A percentile compares a stretch with the other conserved stretches of the same genome.
Evolutionary conservation across 2,888 invertebrate genomes (phyloP).

Genomic region (Mamestra brassicae): DNA sequence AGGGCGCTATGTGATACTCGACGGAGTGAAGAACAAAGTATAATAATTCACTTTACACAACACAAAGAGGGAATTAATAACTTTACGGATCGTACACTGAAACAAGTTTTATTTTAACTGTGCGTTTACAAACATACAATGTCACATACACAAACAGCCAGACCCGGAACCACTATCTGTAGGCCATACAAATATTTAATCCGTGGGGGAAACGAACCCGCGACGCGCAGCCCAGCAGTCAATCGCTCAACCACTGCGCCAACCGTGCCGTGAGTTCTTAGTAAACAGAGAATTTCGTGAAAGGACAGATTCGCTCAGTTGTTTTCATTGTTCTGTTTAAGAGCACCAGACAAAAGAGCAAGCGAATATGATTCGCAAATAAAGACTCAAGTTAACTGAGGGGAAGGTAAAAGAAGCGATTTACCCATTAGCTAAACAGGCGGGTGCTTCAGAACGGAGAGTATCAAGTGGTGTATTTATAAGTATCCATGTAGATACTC

Average conservation of each 20-base stretch:
- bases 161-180: no score
- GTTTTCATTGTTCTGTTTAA: conserved; percentile 10
- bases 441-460: neutral
- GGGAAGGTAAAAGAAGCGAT: conserved; percentile 4
- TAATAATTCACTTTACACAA: conserved; percentile 10
- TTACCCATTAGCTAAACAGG: neutral
- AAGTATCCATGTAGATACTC: neutral
- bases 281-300: conserved; percentile 1
- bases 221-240: no score
- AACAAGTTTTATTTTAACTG: neutral
- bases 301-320: conserved; percentile 1
- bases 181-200: no score
- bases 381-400: neutral
- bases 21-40: conserved; percentile 21
- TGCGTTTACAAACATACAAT: no score
- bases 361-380: conserved; percentile 6
- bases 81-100: neutral
- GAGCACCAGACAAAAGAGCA: conserved; percentile 10
- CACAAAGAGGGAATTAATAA: neutral
- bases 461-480: neutral
- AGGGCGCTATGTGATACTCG: conserved; percentile 21
- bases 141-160: no score
- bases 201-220: no score
- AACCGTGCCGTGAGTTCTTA: neutral
- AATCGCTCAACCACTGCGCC: no score